phyloP scores from a whole-genome alignment of 2,797 vertebrate species.

The Podargus strigoides region DNA sequence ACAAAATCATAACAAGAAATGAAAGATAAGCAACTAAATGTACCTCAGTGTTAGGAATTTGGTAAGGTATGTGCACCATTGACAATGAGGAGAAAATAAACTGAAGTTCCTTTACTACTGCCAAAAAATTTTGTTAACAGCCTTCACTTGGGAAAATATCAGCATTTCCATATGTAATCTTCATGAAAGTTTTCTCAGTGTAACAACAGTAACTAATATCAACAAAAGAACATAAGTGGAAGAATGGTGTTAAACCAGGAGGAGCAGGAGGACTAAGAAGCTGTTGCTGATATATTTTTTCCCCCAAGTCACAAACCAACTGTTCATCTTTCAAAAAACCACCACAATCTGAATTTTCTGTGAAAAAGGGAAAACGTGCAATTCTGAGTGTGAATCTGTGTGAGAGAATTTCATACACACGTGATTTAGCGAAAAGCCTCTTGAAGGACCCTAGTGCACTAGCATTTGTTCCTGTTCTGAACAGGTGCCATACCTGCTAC shows the following conservation, averaged over 20 bases:
- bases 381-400: background rate
- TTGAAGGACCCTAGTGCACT: background rate
- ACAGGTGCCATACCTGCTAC: background rate
- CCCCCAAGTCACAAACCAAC: background rate
- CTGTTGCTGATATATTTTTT: background rate
- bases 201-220: background rate
- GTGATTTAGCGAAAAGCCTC: background rate
- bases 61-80: background rate
- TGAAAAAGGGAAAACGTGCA: background rate
- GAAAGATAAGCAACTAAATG: background rate
- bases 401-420: background rate
- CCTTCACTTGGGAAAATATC: background rate
- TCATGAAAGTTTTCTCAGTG: background rate
- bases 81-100: background rate
- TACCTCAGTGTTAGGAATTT: background rate
- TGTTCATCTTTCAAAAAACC: background rate
- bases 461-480: background rate
- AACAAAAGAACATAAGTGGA: background rate
- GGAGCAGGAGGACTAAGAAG: background rate
- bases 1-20: background rate
- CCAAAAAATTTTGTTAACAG: background rate
- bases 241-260: background rate
- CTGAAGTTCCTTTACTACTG: background rate
- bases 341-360: background rate
- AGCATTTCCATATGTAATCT: background rate